phyloP scores from a whole-genome alignment of 2,797 vertebrate genomes.

The Gorsachius magnificus region DNA sequence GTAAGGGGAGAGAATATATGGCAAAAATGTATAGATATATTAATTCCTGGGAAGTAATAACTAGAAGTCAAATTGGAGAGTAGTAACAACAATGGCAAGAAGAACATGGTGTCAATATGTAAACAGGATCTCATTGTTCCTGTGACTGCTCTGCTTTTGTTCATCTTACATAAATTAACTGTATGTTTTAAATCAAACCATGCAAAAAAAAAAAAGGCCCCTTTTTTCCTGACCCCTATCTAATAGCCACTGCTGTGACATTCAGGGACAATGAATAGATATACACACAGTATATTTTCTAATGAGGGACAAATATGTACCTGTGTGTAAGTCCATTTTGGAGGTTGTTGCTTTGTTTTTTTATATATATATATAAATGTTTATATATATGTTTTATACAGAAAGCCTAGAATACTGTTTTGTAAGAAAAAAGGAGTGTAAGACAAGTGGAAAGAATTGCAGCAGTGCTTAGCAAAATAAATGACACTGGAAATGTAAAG shows the following conservation, averaged over 20 bases:
- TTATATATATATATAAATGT: slow-evolving; percentile 35
- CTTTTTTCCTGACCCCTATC: background rate
- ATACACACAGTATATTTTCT: background rate
- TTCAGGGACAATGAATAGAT: slow-evolving; percentile 22
- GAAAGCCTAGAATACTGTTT: slow-evolving; percentile 52
- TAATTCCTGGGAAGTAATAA: slow-evolving; percentile 7
- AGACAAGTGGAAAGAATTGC: background rate
- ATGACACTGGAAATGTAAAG: background rate
- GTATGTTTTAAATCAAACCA: background rate
- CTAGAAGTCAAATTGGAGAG: background rate
- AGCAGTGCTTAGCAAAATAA: slow-evolving; percentile 25
- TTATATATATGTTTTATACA: slow-evolving; percentile 64
- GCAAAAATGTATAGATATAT: background rate
- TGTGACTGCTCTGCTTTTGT: background rate
- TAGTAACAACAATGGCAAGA: background rate
- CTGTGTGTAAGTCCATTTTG: background rate
- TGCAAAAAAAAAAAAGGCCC: background rate
- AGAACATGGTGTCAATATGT: background rate
- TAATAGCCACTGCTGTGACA: background rate
- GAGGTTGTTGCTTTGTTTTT: background rate
- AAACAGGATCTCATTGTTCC: background rate
- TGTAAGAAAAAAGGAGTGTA: slow-evolving; percentile 42
- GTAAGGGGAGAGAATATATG: background rate
- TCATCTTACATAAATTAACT: background rate
- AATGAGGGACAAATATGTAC: background rate